phyloP scores from a whole-genome alignment of 2,888 invertebrate genomes.

The Microplitis manilae region DNA sequence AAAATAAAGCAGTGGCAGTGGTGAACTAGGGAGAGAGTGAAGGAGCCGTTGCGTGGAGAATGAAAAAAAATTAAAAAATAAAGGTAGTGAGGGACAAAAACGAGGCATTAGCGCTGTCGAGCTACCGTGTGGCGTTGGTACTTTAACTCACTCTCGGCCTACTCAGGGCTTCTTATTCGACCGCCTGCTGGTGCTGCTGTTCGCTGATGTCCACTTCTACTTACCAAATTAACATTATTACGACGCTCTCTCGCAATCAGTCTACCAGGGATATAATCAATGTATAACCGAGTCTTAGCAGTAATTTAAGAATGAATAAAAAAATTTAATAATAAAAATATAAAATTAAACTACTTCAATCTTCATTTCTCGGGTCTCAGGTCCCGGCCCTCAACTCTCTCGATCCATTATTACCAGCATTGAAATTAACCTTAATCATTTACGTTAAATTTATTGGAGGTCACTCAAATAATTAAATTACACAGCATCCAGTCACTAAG shows the following conservation, averaged over 20 bases:
- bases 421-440: slow-evolving; percentile 16
- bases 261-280: slow-evolving; percentile 62
- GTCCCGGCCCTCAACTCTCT: slow-evolving; percentile 24
- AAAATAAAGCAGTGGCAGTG: slow-evolving; percentile 40
- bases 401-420: background rate
- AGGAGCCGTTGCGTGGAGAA: slow-evolving; percentile 31
- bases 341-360: slow-evolving; percentile 30
- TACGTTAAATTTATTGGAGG: slow-evolving; percentile 3
- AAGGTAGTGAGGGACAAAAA: slow-evolving; percentile 54
- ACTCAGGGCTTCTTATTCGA: slow-evolving; percentile 14
- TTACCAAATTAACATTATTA: slow-evolving; percentile 69
- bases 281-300: slow-evolving; percentile 58
- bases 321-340: slow-evolving; percentile 30
- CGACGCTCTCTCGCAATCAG: slow-evolving; percentile 52
- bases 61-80: slow-evolving; percentile 42
- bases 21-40: slow-evolving; percentile 28
- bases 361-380: slow-evolving; percentile 18
- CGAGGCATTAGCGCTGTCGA: slow-evolving; percentile 63
- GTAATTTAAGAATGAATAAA: slow-evolving; percentile 57
- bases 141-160: background rate
- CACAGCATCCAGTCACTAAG: background rate
- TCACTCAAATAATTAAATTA: slow-evolving; percentile 8
- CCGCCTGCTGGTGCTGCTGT: slow-evolving; percentile 55
- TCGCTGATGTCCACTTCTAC: slow-evolving; percentile 67
- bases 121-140: slow-evolving; percentile 55